Evolutionary conservation across 2,888 invertebrate species (phyloP).

Genomic region (Argyresthia albistria): DNA sequence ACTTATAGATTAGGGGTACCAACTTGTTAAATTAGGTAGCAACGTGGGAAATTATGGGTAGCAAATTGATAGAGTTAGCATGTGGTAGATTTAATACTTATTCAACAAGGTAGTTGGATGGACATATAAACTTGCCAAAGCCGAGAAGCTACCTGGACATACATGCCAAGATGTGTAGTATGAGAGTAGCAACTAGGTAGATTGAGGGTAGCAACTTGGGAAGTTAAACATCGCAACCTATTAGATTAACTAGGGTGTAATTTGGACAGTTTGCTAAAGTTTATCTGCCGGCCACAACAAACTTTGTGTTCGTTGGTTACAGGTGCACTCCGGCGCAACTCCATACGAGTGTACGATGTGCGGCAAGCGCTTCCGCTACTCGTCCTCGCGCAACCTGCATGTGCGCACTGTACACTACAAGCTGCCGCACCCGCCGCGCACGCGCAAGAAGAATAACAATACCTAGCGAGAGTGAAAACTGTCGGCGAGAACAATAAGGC

Average conservation of each 20-base stretch:
- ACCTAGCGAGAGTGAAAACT: not conserved
- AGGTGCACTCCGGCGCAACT: conserved; percentile 23
- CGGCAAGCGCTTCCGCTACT: conserved; percentile 26
- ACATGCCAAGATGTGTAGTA: no score
- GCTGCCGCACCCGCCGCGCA: conserved; percentile 21
- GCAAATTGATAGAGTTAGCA: no score
- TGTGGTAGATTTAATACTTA: no score
- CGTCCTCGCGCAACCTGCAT: conserved; percentile 22
- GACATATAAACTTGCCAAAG: no score
- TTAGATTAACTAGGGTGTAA: not conserved
- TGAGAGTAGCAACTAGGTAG: no score
- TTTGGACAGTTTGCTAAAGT: not conserved
- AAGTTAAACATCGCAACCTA: not conserved
- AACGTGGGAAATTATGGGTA: no score
- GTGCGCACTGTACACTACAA: conserved; percentile 25
- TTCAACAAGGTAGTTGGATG: no score
- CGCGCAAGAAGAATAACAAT: conserved; percentile 11
- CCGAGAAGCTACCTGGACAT: no score
- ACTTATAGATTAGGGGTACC: no score
- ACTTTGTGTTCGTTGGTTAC: not conserved
- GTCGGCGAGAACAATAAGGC: no score
- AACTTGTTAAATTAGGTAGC: no score
- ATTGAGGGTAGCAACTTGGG: not conserved
- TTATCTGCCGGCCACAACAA: no score
- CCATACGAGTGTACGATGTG: conserved; percentile 25